Evolutionary conservation across 2,888 invertebrate genomes (phyloP).

Genomic region (Sphecodes monilicornis): DNA sequence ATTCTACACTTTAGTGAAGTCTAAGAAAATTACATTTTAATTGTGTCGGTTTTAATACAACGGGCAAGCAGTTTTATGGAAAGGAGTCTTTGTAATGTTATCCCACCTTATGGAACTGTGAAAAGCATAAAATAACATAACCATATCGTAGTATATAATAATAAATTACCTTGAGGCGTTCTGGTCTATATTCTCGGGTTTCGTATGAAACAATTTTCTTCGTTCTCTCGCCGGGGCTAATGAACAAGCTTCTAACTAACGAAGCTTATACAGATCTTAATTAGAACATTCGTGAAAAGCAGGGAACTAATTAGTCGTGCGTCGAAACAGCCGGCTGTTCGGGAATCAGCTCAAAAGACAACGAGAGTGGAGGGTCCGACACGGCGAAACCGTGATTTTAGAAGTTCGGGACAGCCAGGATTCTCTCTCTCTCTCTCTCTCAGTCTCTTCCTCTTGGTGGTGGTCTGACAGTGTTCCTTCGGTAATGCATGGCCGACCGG

Average conservation of each 20-base stretch:
- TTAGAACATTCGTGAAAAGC: constrained; percentile 20
- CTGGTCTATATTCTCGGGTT: neutral
- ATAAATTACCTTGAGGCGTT: neutral
- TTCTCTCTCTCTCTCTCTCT: neutral
- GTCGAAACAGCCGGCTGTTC: neutral
- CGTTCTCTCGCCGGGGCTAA: neutral
- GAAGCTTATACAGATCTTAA: constrained; percentile 16
- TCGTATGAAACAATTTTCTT: neutral
- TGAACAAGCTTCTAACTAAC: neutral
- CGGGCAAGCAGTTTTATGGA: too few species aligned
- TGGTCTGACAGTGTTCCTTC: constrained; percentile 29
- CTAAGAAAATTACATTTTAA: too few species aligned
- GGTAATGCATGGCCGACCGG: constrained; percentile 32
- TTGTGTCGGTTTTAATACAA: too few species aligned
- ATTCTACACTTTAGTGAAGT: too few species aligned
- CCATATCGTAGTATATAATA: neutral
- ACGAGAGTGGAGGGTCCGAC: neutral
- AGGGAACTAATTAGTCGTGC: constrained; percentile 28
- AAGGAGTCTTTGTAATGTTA: too few species aligned
- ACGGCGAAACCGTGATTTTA: neutral
- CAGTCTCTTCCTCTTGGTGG: neutral
- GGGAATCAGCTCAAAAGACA: neutral
- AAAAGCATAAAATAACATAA: too few species aligned
- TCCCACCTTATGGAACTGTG: too few species aligned
- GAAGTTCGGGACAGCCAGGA: neutral